Base-by-base conservation (phyloP, 2,888 invertebrate species). In the Apamea anceps region DNA sequence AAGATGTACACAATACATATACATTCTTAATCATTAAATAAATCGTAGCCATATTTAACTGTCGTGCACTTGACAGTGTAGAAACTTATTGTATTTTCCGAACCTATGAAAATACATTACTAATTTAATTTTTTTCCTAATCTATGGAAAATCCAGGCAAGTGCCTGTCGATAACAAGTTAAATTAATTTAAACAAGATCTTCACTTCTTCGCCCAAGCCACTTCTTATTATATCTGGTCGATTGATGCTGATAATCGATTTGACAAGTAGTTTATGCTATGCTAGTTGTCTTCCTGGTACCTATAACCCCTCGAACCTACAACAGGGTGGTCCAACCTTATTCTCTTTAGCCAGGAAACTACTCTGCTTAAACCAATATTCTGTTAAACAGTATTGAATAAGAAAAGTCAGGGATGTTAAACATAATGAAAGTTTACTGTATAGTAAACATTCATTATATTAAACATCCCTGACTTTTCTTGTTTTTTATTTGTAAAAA, bases 271-370 rank as follows among this genome's bases (percentile, higher is more conserved):
- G 60, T 72, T 77, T 51, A 51, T 57, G 54, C 37, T 78, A 21
- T 28, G 66, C 60, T 37, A 15, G 37, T 13, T 77, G 8, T 62
- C 25, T 72, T 84, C 62, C 66, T 62, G 25, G 65, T 84, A 48
- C 18, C 62, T 54, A 15, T 67, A 70, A 78, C 54, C 78, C 72
- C 70, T 66, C 51, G 18, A 54, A 57, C 57, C 37, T 12, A 15
- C 51, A 25, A 71, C 79, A 32, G 67, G 79, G 85, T 83, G 85
- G 87, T 79, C 85, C 32, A 45, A 15, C 37, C 28, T 3, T 32
- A 62, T 57, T 74, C 48, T 42, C 74, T 62, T 13, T 5, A 45
- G 70, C 62, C 60, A 76, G 79, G 75, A 83, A 86, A 48, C 28
- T 28, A 37, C n/a, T 65, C 15, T 37, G 37, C 18, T 62, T 48